phyloP scores from a whole-genome alignment of 2,888 invertebrate genomes.

The Orgyia antiqua region DNA sequence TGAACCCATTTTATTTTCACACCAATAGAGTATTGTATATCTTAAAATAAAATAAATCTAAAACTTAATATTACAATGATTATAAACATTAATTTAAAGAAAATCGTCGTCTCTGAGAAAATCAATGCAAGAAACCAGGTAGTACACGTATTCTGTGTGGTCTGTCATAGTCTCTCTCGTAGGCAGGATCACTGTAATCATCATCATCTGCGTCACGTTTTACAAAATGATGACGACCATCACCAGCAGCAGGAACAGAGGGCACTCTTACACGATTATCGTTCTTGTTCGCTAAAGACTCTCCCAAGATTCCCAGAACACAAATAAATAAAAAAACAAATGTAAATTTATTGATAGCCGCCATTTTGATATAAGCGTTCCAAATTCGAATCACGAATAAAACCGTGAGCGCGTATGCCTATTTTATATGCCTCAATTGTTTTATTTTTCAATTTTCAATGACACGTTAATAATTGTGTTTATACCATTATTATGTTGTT shows the following conservation, averaged over 20 bases:
- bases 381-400: constrained; percentile 8
- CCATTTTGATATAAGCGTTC: constrained; percentile 33
- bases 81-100: too few relatives aligned
- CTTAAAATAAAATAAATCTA: constrained; percentile 5
- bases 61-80: too few relatives aligned
- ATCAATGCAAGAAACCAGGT: constrained; percentile 54
- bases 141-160: constrained; percentile 52
- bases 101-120: too few relatives aligned
- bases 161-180: constrained; percentile 39
- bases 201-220: constrained; percentile 47
- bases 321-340: constrained; percentile 35
- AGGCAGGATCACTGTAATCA: constrained; percentile 29
- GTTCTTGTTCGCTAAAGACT: constrained; percentile 19
- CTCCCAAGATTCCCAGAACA: constrained; percentile 22
- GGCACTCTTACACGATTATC: constrained; percentile 2
- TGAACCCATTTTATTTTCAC: too few relatives aligned
- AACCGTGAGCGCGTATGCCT: background rate
- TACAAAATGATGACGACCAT: constrained; percentile 33
- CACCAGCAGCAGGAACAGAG: constrained; percentile 1
- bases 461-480: background rate
- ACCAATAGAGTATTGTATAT: too few relatives aligned
- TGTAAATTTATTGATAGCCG: constrained; percentile 33
- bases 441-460: constrained; percentile 20
- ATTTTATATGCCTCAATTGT: constrained; percentile 14
- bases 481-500: background rate